Base-by-base conservation (phyloP, 2,113 vertebrate species). In the Dicentrarchus labrax region DNA sequence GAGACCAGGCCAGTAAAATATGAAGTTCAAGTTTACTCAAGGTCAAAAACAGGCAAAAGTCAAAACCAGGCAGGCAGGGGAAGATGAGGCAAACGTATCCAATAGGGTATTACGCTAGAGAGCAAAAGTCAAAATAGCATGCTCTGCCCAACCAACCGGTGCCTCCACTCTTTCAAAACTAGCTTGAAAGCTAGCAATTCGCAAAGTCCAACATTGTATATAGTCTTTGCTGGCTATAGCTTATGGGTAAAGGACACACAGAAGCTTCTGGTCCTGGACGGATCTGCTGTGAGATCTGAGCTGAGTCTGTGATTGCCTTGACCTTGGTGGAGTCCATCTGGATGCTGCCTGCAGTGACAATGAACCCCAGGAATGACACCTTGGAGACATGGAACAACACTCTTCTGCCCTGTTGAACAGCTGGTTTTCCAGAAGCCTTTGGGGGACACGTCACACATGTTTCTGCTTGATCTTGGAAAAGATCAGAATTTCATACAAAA, bases 51-150 rank as follows among this genome's bases (percentile, higher is more conserved):
- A 45, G 8, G 21, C 47, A 38, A 64, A 75, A 64, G 48, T 22
- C 21, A 54, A 68, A 83, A 76, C 39, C 57, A 47, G 36, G 22
- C 62, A 54, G 38, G 13, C 38, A 71, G 8, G 59, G 10, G 22
- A 17, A 39, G 24, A 65, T 15, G 56, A 24, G 39, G 24, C 72
- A 61, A 51, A 51, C 3, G 10, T 24, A 51, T 50, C 60, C 47
- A 22, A 15, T 5, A 10, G 15, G 47, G 6, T n/a, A 53, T 41
- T 10, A 62, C 7, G 10, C 4, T 22, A 39, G 54, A 54, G 16
- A 38, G 15, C 41, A 70, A 38, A 5, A 60, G 51, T 38, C 15
- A 13, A 39, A 48, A 68, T 39, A 21, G 59, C 41, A n/a, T 47
- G 8, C 45, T 50, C 48, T 15, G 16, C 48, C 48, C 15, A 13